Percentiles rank a stretch among this genome's conserved stretches.
These are phyloP conservation scores for Leptinotarsa tumamoca DNA, from an alignment of 2,888 invertebrate genomes.

Conservation along the genomic window DNA sequence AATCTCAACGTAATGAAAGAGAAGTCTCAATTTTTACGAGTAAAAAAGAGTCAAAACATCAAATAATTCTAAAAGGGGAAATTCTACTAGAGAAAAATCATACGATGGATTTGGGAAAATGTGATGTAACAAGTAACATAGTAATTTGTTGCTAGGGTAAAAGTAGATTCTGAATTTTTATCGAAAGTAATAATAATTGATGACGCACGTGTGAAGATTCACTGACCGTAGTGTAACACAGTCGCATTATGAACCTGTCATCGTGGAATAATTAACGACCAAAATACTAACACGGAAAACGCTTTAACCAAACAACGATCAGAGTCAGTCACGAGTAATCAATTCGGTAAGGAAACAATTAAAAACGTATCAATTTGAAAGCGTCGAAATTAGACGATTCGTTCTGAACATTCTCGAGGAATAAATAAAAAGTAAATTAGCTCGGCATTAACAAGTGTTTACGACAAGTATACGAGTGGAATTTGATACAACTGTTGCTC, in stretches of 20 bases:
- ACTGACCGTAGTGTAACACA: no score
- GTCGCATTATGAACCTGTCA: not conserved
- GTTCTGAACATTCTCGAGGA: not conserved
- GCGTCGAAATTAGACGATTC: not conserved
- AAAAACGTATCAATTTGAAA: slow-evolving; percentile 6
- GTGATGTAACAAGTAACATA: no score
- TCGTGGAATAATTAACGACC: not conserved
- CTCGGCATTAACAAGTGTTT: slow-evolving; percentile 14
- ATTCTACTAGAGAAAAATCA: no score
- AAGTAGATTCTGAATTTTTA: no score
- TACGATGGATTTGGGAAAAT: no score
- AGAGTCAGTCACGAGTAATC: slow-evolving; percentile 14
- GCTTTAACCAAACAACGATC: not conserved
- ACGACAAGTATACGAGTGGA: slow-evolving; percentile 6
- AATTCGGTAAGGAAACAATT: not conserved
- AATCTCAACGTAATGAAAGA: no score
- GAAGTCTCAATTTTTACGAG: no score
- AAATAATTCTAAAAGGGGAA: no score
- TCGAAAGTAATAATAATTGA: no score
- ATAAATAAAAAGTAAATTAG: slow-evolving; percentile 22
- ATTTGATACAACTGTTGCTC: not conserved
- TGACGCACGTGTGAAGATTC: no score
- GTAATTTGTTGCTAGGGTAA: no score
- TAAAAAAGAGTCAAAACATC: no score
- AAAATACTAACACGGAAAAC: not conserved